phyloP scores from a whole-genome alignment of 2,113 vertebrate species.

The Tichodroma muraria region DNA sequence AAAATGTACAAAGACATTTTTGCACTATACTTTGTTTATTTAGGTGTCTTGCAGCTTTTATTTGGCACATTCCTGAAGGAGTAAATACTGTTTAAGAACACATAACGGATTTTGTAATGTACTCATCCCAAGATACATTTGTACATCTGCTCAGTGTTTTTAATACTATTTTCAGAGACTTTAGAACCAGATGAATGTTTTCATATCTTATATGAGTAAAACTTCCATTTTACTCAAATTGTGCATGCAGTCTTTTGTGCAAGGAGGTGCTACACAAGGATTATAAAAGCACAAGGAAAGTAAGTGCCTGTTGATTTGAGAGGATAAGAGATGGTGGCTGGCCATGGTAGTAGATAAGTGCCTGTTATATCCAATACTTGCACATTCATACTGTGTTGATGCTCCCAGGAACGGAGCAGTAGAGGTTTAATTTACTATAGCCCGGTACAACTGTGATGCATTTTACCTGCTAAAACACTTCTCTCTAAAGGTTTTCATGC shows the following conservation, averaged over 20 bases:
- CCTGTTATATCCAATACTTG: background rate
- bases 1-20: background rate
- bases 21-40: constrained; percentile 51
- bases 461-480: background rate
- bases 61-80: constrained; percentile 45
- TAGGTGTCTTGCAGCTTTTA: constrained; percentile 46
- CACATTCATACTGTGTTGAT: background rate
- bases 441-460: background rate
- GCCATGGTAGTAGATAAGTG: background rate
- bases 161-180: constrained; percentile 24
- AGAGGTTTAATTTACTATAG: background rate
- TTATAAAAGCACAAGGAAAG: background rate
- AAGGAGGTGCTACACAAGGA: background rate
- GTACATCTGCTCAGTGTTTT: constrained; percentile 56
- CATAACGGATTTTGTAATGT: background rate
- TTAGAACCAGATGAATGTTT: constrained; percentile 2
- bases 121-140: constrained; percentile 36
- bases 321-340: background rate
- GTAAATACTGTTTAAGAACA: constrained; percentile 45
- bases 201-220: background rate
- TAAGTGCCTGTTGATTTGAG: background rate
- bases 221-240: background rate
- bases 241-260: background rate
- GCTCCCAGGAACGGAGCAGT: background rate
- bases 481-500: background rate